Evolutionary conservation across 2,113 vertebrate genomes (phyloP).

Genomic region (Pteronura brasiliensis): DNA sequence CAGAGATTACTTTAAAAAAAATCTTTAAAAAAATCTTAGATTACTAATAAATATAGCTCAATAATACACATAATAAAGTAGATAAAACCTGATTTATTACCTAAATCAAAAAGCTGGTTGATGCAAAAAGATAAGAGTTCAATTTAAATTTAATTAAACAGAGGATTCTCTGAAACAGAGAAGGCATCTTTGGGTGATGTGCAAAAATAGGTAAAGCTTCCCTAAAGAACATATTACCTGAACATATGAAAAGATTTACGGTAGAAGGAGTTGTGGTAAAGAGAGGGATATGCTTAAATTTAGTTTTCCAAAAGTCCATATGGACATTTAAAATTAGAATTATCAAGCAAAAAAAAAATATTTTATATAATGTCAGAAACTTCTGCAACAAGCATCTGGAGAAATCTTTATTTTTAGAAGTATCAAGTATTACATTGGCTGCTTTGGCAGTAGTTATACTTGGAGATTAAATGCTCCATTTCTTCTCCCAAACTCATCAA

Average conservation of each 20-base stretch:
- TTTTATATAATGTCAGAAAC: not conserved
- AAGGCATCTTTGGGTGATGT: not conserved
- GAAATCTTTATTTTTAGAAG: constrained; percentile 18
- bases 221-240: not conserved
- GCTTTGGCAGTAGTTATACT: not conserved
- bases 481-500: constrained; percentile 11
- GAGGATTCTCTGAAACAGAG: not conserved
- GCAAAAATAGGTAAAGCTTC: not conserved
- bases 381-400: not conserved
- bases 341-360: constrained; percentile 12
- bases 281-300: not conserved
- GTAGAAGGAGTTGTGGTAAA: not conserved
- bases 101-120: not conserved
- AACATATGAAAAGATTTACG: not conserved
- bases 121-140: not conserved
- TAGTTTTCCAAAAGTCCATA: constrained; percentile 19
- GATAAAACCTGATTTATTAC: not conserved
- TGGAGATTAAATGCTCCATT: not conserved
- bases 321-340: constrained; percentile 38
- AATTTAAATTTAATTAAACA: constrained; percentile 22
- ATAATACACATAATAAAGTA: not conserved
- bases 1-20: not conserved
- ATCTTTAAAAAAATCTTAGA: not conserved
- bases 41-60: not conserved
- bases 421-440: not conserved